Evolutionary conservation across 2,113 vertebrate species (phyloP).

Genomic region (Piprites chloris): DNA sequence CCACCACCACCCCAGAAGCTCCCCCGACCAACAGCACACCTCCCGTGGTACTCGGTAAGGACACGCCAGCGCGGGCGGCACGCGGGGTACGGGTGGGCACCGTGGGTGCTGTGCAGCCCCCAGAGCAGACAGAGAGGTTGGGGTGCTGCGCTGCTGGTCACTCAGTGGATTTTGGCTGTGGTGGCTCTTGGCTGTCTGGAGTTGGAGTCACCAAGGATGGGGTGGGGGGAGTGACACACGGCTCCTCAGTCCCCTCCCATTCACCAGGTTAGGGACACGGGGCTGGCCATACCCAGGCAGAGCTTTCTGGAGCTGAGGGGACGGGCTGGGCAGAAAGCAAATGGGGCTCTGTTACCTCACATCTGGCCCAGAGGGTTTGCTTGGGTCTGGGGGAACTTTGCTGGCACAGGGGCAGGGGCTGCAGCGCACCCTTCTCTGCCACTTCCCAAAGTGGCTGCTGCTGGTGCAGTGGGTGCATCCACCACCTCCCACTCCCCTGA

Average conservation of each 20-base stretch:
- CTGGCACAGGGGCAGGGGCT: not conserved
- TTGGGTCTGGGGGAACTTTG: not conserved
- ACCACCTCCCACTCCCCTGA: not conserved
- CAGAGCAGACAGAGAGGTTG: accelerated
- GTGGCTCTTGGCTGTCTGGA: not conserved
- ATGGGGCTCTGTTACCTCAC: not conserved
- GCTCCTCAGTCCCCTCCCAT: not conserved
- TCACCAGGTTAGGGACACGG: accelerated
- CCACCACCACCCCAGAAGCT: slow-evolving; percentile 57
- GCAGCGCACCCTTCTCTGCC: not conserved
- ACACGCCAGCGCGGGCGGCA: accelerated
- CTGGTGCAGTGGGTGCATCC: no score
- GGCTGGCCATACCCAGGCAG: not conserved
- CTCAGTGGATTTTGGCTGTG: accelerated
- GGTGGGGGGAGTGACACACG: not conserved
- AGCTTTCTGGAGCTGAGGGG: not conserved
- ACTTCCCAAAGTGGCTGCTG: not conserved
- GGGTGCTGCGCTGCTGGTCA: accelerated
- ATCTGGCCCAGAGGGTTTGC: not conserved
- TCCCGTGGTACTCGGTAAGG: slow-evolving; percentile 60
- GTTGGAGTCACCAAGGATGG: not conserved
- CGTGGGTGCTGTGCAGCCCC: accelerated
- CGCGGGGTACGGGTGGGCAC: accelerated
- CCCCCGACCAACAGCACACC: slow-evolving; percentile 61
- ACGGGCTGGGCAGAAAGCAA: not conserved